A percentile compares a stretch with the other conserved stretches of the same genome.
Evolutionary conservation across 2,797 vertebrate genomes (phyloP).

Genomic region (Netta rufina): DNA sequence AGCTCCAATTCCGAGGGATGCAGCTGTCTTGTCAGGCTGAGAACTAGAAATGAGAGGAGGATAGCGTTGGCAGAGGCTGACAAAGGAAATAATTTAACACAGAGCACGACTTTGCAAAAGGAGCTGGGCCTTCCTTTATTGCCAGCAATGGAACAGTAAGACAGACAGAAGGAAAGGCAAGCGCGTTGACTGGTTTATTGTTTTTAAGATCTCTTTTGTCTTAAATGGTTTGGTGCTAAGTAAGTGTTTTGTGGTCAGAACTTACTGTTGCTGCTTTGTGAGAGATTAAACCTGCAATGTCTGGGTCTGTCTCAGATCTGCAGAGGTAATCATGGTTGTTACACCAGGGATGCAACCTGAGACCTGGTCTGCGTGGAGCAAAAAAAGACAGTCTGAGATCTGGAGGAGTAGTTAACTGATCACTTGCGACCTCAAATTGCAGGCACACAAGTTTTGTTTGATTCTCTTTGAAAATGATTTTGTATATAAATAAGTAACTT

Average conservation of each 20-base stretch:
- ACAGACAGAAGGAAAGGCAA: not conserved
- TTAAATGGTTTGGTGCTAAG: not conserved
- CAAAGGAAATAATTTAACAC: not conserved
- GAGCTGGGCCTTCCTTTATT: not conserved
- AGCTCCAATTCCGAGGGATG: not conserved
- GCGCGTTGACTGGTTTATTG: not conserved
- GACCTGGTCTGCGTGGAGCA: not conserved
- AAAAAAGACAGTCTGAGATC: not conserved
- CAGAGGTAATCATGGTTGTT: not conserved
- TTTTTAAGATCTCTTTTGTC: not conserved
- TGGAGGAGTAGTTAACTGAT: not conserved
- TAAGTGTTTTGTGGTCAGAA: not conserved
- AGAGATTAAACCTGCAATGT: not conserved
- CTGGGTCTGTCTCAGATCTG: not conserved
- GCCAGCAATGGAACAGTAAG: not conserved
- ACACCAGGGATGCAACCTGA: not conserved
- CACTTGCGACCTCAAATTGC: not conserved
- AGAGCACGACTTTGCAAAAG: not conserved
- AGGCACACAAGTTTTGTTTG: not conserved
- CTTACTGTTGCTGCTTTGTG: not conserved
- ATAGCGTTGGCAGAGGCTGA: not conserved
- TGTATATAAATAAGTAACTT: not conserved
- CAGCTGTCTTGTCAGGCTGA: slow-evolving; percentile 7
- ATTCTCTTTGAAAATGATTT: not conserved
- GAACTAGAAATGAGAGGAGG: not conserved